These are phyloP conservation scores for Cabera pusaria DNA, from an alignment of 2,888 invertebrate genomes.

Conservation along the genomic window DNA sequence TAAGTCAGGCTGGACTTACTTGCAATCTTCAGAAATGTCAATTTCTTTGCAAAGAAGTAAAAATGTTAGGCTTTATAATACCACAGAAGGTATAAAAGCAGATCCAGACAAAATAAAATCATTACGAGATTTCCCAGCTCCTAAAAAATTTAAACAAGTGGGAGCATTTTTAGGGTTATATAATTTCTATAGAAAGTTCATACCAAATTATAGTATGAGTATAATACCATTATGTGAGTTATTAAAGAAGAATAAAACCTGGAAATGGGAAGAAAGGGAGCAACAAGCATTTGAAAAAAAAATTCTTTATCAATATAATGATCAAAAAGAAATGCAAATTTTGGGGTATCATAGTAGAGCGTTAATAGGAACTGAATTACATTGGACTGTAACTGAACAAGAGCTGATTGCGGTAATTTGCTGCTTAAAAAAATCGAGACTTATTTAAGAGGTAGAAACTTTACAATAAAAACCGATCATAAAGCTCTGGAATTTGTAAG, in stretches of 20 bases:
- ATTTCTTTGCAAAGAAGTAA: conserved; percentile 15
- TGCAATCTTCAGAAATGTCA: conserved; percentile 19
- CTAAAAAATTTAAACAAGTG: conserved; percentile 29
- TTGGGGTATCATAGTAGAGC: conserved; percentile 30
- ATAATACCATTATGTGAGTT: conserved; percentile 26
- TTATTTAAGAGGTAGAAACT: conserved; percentile 29
- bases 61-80: conserved; percentile 30
- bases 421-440: conserved; percentile 33
- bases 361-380: conserved; percentile 9
- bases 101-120: conserved; percentile 9
- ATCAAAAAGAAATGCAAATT: conserved; percentile 15
- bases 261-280: conserved; percentile 22
- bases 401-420: conserved; percentile 33
- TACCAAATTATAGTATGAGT: conserved; percentile 22
- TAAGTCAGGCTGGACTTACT: conserved; percentile 11
- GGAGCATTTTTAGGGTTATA: conserved; percentile 34
- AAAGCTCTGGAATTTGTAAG: conserved; percentile 30
- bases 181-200: conserved; percentile 35
- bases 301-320: conserved; percentile 29
- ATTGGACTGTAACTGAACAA: conserved; percentile 36
- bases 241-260: conserved; percentile 23
- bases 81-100: conserved; percentile 19
- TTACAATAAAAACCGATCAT: conserved; percentile 33
- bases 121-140: conserved; percentile 27
- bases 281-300: conserved; percentile 25